phyloP scores from a whole-genome alignment of 2,797 vertebrate genomes.

The Geotrypetes seraphini region DNA sequence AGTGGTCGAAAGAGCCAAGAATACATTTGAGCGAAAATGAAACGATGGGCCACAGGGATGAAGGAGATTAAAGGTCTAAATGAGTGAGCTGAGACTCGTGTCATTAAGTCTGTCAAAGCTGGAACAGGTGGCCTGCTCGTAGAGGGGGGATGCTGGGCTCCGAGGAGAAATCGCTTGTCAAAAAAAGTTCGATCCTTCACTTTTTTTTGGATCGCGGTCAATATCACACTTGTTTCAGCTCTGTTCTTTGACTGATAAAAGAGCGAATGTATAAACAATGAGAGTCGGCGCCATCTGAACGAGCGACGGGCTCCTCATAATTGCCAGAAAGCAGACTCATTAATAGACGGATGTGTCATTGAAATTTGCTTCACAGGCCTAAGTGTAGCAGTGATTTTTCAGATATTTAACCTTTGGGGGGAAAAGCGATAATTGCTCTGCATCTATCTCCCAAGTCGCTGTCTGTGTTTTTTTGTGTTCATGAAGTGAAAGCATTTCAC shows the following conservation, averaged over 20 bases:
- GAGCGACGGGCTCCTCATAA: no score
- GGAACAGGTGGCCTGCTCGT: no score
- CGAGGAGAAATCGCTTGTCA: background rate
- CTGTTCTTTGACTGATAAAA: background rate
- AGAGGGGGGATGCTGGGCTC: background rate
- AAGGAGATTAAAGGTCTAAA: no score
- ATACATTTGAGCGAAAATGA: no score
- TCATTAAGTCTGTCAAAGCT: no score
- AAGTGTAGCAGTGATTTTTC: background rate
- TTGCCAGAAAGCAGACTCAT: background rate
- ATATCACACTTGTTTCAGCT: background rate
- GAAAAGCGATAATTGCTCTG: no score
- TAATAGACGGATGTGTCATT: background rate
- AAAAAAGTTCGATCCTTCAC: background rate
- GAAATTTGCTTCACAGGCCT: background rate
- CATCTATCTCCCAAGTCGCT: no score
- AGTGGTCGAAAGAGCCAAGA: no score
- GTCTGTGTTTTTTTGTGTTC: no score
- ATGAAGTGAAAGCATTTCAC: no score
- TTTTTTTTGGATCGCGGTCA: background rate
- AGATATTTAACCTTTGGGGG: background rate
- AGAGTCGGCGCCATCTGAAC: background rate
- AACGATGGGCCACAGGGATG: no score
- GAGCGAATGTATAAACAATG: background rate
- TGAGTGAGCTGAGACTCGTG: no score